phyloP scores from a whole-genome alignment of 2,797 vertebrate genomes.

The Harpagifer antarcticus region DNA sequence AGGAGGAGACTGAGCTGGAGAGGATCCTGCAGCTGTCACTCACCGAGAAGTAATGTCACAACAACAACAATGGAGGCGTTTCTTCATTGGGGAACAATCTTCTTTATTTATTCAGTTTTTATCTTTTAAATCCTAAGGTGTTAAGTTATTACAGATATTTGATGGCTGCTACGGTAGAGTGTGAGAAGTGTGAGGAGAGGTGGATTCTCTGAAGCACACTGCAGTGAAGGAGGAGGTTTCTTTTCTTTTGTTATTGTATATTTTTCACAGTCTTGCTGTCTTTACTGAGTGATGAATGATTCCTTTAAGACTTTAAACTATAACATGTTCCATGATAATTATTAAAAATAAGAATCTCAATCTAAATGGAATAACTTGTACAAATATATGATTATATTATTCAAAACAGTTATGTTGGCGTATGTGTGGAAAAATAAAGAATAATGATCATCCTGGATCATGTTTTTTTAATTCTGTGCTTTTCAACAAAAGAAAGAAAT shows the following conservation, averaged over 20 bases:
- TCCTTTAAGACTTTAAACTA: constrained; percentile 73
- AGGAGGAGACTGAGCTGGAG: constrained; percentile 94
- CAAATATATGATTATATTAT: constrained; percentile 72
- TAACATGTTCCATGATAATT: constrained; percentile 57
- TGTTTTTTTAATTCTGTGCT: not conserved
- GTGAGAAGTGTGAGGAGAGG: constrained; percentile 30
- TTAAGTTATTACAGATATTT: constrained; percentile 85
- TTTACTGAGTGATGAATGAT: constrained; percentile 76
- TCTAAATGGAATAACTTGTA: constrained; percentile 70
- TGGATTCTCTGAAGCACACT: constrained; percentile 50
- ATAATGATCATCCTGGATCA: constrained; percentile 50
- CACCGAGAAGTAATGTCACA: constrained; percentile 90
- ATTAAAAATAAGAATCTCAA: constrained; percentile 57
- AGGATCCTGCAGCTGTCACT: constrained; percentile 93
- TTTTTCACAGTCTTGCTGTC: constrained; percentile 82
- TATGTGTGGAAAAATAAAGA: constrained; percentile 81
- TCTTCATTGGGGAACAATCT: constrained; percentile 66
- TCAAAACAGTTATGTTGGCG: constrained; percentile 77
- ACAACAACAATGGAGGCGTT: constrained; percentile 36
- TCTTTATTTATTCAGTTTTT: constrained; percentile 79
- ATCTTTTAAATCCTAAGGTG: constrained; percentile 73
- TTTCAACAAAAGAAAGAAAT: not conserved
- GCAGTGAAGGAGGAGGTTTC: constrained; percentile 49
- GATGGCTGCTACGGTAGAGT: constrained; percentile 73
- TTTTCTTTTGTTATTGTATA: constrained; percentile 68